phyloP scores from a whole-genome alignment of 2,888 invertebrate genomes.

The Notocelia uddmanniana region DNA sequence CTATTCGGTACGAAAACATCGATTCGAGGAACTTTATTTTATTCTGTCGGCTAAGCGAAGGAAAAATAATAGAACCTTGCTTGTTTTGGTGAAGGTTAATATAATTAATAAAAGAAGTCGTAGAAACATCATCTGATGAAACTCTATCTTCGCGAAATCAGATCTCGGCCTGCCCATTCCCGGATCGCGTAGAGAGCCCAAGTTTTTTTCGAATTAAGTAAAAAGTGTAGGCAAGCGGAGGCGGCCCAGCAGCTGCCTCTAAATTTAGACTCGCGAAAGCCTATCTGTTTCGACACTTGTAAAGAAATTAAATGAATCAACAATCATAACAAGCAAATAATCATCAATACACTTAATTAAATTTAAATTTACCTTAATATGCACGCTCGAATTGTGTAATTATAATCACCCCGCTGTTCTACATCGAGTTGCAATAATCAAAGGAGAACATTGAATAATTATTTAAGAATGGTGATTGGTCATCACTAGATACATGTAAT shows the following conservation, averaged over 20 bases:
- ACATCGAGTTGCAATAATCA: too few relatives aligned
- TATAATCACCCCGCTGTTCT: too few relatives aligned
- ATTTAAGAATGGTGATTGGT: too few relatives aligned
- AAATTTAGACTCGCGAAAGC: constrained; percentile 70
- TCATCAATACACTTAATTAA: too few relatives aligned
- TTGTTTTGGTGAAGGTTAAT: constrained; percentile 65
- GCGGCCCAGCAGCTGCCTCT: constrained; percentile 72
- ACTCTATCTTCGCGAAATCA: constrained; percentile 81
- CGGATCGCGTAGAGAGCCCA: constrained; percentile 62
- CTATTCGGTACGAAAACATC: not conserved
- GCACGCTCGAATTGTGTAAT: too few relatives aligned
- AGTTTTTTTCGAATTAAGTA: constrained; percentile 64
- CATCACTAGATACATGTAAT: too few relatives aligned
- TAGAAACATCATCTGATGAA: constrained; percentile 77
- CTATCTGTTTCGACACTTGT: not conserved
- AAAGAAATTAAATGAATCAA: constrained; percentile 49
- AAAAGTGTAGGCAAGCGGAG: constrained; percentile 68
- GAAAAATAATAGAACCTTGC: constrained; percentile 58
- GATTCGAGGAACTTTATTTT: constrained; percentile 1
- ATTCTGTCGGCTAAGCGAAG: constrained; percentile 33
- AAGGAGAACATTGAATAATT: too few relatives aligned
- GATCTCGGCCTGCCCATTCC: constrained; percentile 68
- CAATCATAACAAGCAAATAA: too few relatives aligned
- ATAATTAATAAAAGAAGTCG: constrained; percentile 79
- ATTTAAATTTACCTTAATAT: too few relatives aligned